Percentiles rank a stretch among this genome's conserved stretches.
Evolutionary conservation across 1,140 invertebrate genomes (phyloP).

Genomic region (Ylistrum balloti): DNA sequence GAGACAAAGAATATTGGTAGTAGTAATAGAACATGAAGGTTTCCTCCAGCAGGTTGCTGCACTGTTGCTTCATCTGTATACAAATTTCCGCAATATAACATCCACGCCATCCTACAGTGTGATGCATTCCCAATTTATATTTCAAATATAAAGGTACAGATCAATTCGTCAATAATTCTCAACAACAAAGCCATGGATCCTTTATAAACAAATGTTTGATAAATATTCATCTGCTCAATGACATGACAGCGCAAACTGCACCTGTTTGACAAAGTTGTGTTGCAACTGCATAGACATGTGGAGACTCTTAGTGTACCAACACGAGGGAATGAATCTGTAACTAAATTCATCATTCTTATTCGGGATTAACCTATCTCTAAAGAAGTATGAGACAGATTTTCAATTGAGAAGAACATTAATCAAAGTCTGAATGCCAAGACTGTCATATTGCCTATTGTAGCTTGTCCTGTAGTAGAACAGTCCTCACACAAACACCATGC

Average conservation of each 20-base stretch:
- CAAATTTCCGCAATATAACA: no score
- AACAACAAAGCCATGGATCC: not conserved
- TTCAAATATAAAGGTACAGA: no score
- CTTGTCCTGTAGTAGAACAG: not conserved
- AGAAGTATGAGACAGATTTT: not conserved
- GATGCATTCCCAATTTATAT: no score
- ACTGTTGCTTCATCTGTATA: no score
- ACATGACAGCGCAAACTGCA: not conserved
- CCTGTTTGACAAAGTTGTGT: not conserved
- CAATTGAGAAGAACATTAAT: not conserved
- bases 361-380: not conserved
- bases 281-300: not conserved
- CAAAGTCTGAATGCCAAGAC: not conserved
- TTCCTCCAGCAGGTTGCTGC: no score
- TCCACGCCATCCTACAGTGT: no score
- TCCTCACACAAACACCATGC: not conserved
- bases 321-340: not conserved
- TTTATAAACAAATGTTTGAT: not conserved
- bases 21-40: no score
- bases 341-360: not conserved
- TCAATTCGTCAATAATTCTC: no score
- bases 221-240: not conserved
- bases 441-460: constrained; percentile 5
- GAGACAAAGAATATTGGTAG: no score
- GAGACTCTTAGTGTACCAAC: not conserved